Evolutionary conservation across 53 echinoderm and acorn worm genomes (phyloP).

Genomic region (Crossaster papposus): DNA sequence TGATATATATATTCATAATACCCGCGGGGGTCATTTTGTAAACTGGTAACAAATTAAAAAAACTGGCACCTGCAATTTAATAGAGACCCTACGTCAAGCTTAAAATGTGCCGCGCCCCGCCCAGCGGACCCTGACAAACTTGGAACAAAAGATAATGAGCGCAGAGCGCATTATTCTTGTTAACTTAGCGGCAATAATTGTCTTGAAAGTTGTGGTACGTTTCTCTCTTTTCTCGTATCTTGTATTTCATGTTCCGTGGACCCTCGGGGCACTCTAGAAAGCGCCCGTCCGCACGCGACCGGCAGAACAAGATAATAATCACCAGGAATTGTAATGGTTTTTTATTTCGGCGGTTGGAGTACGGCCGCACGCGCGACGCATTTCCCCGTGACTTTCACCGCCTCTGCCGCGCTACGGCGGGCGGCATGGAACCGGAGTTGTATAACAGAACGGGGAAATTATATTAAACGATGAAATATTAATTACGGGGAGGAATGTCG

Average conservation of each 20-base stretch:
- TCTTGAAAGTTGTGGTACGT: constrained; percentile 1
- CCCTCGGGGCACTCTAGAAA: not conserved
- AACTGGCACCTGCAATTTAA: not conserved
- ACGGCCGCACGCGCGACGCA: not conserved
- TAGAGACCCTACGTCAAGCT: not conserved
- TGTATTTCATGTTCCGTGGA: not conserved
- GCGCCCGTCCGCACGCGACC: not conserved
- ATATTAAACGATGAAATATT: constrained; percentile 52
- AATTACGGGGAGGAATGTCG: not conserved
- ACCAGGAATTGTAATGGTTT: not conserved
- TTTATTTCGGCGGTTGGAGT: too few relatives aligned
- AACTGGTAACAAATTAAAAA: not conserved
- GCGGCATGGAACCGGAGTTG: not conserved
- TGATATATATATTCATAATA: not conserved
- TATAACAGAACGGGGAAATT: not conserved
- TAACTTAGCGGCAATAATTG: not conserved
- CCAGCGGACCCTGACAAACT: not conserved
- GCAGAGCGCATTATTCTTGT: not conserved
- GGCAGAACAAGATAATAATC: not conserved
- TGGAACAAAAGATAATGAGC: not conserved
- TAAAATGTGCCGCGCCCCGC: not conserved
- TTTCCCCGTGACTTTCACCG: not conserved
- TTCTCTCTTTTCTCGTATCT: not conserved
- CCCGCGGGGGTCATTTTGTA: not conserved
- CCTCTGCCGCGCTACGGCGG: not conserved